phyloP scores from a whole-genome alignment of 1,140 invertebrate species.

The Cyclargus thomasi region DNA sequence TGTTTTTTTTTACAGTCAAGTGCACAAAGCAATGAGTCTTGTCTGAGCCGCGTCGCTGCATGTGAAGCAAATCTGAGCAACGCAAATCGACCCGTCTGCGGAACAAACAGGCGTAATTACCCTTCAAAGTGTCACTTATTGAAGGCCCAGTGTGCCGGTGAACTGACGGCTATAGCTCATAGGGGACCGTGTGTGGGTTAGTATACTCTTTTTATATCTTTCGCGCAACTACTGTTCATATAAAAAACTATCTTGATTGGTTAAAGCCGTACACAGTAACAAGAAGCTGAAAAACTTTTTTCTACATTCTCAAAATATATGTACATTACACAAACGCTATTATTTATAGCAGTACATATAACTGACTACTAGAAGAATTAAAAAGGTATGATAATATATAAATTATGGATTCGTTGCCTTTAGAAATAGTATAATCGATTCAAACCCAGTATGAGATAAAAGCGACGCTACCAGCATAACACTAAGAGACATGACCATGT shows the following conservation, averaged over 20 bases:
- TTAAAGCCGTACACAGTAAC: no score
- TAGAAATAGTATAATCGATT: slow-evolving; percentile 11
- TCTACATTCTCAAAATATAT: no score
- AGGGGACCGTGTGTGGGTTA: slow-evolving; percentile 83
- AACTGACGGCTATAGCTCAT: slow-evolving; percentile 81
- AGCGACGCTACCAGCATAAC: slow-evolving; percentile 4
- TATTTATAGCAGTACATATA: background rate
- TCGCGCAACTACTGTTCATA: background rate
- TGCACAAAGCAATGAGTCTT: slow-evolving; percentile 39
- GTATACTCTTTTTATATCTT: slow-evolving; percentile 24
- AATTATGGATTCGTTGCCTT: background rate
- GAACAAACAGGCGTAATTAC: slow-evolving; percentile 87
- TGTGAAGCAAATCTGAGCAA: slow-evolving; percentile 47
- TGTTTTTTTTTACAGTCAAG: slow-evolving; percentile 29
- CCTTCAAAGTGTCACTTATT: slow-evolving; percentile 84
- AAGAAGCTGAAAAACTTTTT: no score
- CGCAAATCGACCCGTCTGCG: slow-evolving; percentile 80
- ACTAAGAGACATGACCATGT: slow-evolving; percentile 8
- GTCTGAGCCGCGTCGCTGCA: slow-evolving; percentile 42
- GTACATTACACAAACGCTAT: no score
- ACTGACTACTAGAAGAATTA: slow-evolving; percentile 8
- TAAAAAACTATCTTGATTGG: background rate
- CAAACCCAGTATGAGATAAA: slow-evolving; percentile 2
- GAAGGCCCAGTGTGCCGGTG: slow-evolving; percentile 82
- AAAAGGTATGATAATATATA: background rate